Conservation (phyloP, 2,113 vertebrate genomes). For the Thamnaconus septentrionalis region DNA sequence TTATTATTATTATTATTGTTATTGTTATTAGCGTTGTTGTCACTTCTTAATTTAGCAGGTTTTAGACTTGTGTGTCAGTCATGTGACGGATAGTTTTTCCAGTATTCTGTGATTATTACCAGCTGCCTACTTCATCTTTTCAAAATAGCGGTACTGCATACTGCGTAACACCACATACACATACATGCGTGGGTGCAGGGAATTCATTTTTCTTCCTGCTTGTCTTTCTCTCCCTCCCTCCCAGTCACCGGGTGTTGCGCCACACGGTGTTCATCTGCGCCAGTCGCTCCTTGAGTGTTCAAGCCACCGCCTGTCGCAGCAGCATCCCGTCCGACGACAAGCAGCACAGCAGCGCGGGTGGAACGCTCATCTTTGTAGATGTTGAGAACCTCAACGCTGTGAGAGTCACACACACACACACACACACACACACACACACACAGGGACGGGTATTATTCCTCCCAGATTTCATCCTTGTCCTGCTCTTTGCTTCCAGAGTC, state of each 20-base stretch:
- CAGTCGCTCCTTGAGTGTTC: slow-evolving; percentile 89
- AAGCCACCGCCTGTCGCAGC: slow-evolving; percentile 86
- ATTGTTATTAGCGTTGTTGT: too few relatives aligned
- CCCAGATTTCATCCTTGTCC: background rate
- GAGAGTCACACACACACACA: slow-evolving; percentile 46
- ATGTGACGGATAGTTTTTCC: too few relatives aligned
- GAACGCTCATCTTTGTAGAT: slow-evolving; percentile 91
- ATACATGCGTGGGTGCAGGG: too few relatives aligned
- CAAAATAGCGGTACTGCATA: too few relatives aligned
- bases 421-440: background rate
- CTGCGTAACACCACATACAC: too few relatives aligned
- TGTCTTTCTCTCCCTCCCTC: background rate
- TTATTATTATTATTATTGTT: too few relatives aligned
- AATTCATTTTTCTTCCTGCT: background rate
- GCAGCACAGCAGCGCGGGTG: slow-evolving; percentile 76
- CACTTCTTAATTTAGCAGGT: too few relatives aligned
- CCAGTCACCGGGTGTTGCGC: slow-evolving; percentile 90
- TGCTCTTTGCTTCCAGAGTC: slow-evolving; percentile 77
- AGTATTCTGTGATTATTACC: too few relatives aligned
- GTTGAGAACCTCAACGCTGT: slow-evolving; percentile 96
- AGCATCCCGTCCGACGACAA: slow-evolving; percentile 68
- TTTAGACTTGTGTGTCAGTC: too few relatives aligned
- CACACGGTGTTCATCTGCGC: slow-evolving; percentile 96
- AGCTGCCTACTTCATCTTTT: too few relatives aligned
- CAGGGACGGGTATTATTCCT: too few relatives aligned